A percentile compares a stretch with the other conserved stretches of the same genome.
Evolutionary conservation across 2,113 vertebrate genomes (phyloP).

Genomic region (Notiomystis cincta): DNA sequence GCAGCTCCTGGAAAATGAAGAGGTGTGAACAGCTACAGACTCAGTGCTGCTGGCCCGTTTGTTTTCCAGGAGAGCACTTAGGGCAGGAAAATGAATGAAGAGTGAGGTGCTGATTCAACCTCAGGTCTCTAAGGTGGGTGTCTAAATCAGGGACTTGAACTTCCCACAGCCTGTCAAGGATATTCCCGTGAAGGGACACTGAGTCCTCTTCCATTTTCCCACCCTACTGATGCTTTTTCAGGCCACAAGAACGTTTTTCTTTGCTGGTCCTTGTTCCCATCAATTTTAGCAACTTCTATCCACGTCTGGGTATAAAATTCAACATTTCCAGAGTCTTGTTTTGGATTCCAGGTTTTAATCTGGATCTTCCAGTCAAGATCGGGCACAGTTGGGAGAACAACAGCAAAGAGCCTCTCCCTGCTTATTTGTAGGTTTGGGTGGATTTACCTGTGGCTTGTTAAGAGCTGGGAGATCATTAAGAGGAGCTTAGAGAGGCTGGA

Average conservation of each 20-base stretch:
- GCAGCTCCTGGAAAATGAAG: background rate
- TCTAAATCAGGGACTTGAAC: background rate
- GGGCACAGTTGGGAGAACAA: background rate
- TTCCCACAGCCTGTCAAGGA: background rate
- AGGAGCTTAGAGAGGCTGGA: rapidly evolving
- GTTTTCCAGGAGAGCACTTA: background rate
- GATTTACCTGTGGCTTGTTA: background rate
- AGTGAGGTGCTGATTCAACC: background rate
- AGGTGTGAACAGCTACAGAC: no score
- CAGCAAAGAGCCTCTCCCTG: background rate
- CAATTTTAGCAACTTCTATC: background rate
- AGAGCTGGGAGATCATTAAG: background rate
- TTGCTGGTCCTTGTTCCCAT: background rate
- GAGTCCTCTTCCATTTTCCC: background rate
- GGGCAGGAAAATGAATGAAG: background rate
- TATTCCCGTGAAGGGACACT: background rate
- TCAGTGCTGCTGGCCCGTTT: rapidly evolving
- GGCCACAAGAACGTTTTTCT: background rate
- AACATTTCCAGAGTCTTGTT: background rate
- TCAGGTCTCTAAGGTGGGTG: background rate
- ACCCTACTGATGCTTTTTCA: background rate
- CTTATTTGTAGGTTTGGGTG: background rate
- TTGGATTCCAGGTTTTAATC: background rate
- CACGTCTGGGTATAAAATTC: background rate
- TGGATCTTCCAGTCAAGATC: background rate